These are phyloP conservation scores for Saccopteryx leptura DNA, from an alignment of 2,113 vertebrate genomes.

Conservation along the genomic window DNA sequence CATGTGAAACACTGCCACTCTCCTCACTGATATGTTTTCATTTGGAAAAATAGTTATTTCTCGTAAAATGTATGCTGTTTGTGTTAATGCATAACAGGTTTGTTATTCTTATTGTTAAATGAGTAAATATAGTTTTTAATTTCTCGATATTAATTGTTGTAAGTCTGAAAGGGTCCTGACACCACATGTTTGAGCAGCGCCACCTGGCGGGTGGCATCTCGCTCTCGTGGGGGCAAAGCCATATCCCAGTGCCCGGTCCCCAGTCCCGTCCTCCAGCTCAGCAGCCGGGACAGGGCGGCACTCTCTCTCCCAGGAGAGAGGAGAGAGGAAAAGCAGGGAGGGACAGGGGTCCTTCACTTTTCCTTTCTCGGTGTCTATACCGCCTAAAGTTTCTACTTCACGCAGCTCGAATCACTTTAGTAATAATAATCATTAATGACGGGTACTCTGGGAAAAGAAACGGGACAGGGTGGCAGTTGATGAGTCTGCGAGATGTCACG, in stretches of 20 bases:
- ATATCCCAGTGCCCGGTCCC: too few species aligned
- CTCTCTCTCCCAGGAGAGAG: not conserved
- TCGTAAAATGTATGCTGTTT: not conserved
- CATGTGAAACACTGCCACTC: not conserved
- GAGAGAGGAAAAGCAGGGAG: not conserved
- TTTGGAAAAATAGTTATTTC: not conserved
- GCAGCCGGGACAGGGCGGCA: too few species aligned
- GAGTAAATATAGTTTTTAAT: not conserved
- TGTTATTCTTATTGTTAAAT: not conserved
- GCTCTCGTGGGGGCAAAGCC: rapidly evolving
- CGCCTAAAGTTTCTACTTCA: not conserved
- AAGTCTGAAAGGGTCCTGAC: not conserved
- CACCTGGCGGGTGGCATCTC: rapidly evolving
- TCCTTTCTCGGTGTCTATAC: not conserved
- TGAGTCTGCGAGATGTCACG: not conserved
- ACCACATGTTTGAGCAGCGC: not conserved
- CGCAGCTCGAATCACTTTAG: not conserved
- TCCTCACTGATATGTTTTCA: not conserved
- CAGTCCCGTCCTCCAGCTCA: not conserved
- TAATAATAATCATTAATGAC: not conserved
- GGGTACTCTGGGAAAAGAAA: not conserved
- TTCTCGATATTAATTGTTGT: not conserved
- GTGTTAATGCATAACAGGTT: not conserved
- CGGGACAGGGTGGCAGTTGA: not conserved
- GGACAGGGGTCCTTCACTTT: not conserved